phyloP scores from a whole-genome alignment of 1,140 invertebrate genomes.

The Lasioglossum albipes region DNA sequence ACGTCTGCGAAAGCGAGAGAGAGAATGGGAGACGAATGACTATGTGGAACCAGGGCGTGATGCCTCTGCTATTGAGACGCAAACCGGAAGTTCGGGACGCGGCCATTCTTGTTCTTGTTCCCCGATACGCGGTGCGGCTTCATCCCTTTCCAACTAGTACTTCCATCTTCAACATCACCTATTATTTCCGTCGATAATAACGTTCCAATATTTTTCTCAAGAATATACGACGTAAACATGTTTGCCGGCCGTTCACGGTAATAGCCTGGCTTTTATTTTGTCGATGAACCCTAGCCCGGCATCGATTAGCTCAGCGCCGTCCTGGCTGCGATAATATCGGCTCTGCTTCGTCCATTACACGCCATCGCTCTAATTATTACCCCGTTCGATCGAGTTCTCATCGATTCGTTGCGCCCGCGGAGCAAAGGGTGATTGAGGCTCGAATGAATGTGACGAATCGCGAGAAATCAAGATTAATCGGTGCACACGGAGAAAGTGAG shows the following conservation, averaged over 20 bases:
- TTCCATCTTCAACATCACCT: too few species aligned
- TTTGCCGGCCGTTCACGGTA: not conserved
- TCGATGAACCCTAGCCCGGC: slow-evolving; percentile 5
- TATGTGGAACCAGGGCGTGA: slow-evolving; percentile 22
- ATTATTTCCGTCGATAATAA: too few species aligned
- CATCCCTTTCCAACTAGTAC: too few species aligned
- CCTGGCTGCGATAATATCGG: slow-evolving; percentile 18
- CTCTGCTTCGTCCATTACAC: slow-evolving; percentile 50
- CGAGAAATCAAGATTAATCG: slow-evolving; percentile 55
- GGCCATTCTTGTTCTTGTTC: slow-evolving; percentile 29
- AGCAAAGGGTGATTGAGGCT: slow-evolving; percentile 44
- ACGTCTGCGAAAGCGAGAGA: slow-evolving; percentile 6
- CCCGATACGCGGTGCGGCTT: not conserved
- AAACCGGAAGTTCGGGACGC: slow-evolving; percentile 39
- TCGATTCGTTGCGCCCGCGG: slow-evolving; percentile 36
- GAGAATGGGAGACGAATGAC: not conserved
- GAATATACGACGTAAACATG: slow-evolving; percentile 14
- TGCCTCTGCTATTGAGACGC: slow-evolving; percentile 40
- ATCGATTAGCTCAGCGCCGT: slow-evolving; percentile 24
- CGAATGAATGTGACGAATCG: slow-evolving; percentile 57
- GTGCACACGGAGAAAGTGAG: not conserved
- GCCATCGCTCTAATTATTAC: slow-evolving; percentile 61
- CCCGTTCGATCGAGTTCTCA: slow-evolving; percentile 37
- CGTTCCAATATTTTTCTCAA: not conserved
- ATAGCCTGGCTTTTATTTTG: slow-evolving; percentile 28